Evolutionary conservation across 2,888 invertebrate genomes (phyloP).

Genomic region (Drosophila testacea): DNA sequence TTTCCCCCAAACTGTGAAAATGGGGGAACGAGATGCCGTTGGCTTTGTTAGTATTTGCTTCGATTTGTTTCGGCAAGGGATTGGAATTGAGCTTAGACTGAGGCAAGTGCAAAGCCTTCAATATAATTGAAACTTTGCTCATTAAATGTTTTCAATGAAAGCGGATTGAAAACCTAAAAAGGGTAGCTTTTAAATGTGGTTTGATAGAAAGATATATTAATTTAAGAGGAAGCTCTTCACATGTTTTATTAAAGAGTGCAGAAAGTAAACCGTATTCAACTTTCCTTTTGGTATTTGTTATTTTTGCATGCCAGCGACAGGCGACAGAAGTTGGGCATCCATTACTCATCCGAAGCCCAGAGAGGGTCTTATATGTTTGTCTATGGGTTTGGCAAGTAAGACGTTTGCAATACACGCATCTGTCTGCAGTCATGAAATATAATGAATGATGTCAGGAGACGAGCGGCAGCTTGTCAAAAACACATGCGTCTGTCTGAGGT

Average conservation of each 20-base stretch:
- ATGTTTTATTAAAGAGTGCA: neutral
- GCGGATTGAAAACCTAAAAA: constrained; percentile 12
- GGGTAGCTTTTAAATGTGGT: constrained; percentile 17
- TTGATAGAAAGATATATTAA: neutral
- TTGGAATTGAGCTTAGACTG: constrained; percentile 36
- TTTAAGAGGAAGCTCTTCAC: neutral
- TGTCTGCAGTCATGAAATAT: constrained; percentile 68
- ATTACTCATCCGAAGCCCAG: constrained; percentile 62
- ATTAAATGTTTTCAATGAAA: constrained; percentile 55
- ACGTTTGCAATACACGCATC: constrained; percentile 45
- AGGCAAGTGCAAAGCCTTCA: constrained; percentile 61
- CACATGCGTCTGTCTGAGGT: constrained; percentile 60
- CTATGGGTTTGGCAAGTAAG: constrained; percentile 47
- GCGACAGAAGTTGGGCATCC: constrained; percentile 43
- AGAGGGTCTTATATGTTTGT: constrained; percentile 14
- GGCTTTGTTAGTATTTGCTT: constrained; percentile 58
- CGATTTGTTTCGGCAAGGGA: constrained; percentile 65
- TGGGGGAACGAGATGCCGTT: neutral
- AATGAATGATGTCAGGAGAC: constrained; percentile 73
- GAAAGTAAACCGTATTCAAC: neutral
- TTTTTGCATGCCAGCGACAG: constrained; percentile 49
- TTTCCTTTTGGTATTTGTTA: constrained; percentile 20
- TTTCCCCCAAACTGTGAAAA: neutral
- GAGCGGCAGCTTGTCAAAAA: constrained; percentile 69
- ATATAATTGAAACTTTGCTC: constrained; percentile 77